Evolutionary conservation across 2,888 invertebrate genomes (phyloP), one percentile per base, ranked within the genome.

Genomic region (Caenorhabditis parvicauda): DNA sequence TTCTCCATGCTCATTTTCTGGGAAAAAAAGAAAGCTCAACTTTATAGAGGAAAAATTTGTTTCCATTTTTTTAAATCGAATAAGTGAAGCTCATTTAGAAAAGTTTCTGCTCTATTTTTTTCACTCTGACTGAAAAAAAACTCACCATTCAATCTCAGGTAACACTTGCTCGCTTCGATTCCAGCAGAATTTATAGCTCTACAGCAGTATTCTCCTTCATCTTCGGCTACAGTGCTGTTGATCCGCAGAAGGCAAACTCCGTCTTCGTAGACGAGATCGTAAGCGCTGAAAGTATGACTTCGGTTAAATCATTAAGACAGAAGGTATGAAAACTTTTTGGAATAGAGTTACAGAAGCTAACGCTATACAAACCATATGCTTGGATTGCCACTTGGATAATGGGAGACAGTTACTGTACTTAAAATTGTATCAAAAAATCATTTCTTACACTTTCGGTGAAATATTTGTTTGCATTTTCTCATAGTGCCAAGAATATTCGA

Each of bases 161-260:
- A 79, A 43, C 73, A 71, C 19, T 71, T 70, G 79, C 89, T 90
- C 80, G 87, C 85, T 76, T 88, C 89, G 85, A 88, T 88, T 69
- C 96, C 96, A 75, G 88, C 87, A 74, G 87, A 87, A 84, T 92
- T 93, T 50, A 86, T 85, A 47, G 91, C 92, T 76, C 86, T 86
- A 82, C 92, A 92, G 59, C 87, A 87, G 82, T 93, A 93, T 81
- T 87, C 87, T 52, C 92, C 92, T 76, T 89, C 88, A 85, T 92
- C 90, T 86, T 92, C 92, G n/a, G 57, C 60, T 0, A 73, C 54
- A 5, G 66, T 68, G 21, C 67, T 55, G 12, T 66, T 62, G 52
- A 79, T 76, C 25, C 67, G 67, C n/a, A 79, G 65, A 12, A 79
- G 59, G 35, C 74, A 73, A 0, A 79, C 71, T 4, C 79, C 80